Evolutionary conservation across 2,888 invertebrate species (phyloP).

Genomic region (Parnassius smintheus): DNA sequence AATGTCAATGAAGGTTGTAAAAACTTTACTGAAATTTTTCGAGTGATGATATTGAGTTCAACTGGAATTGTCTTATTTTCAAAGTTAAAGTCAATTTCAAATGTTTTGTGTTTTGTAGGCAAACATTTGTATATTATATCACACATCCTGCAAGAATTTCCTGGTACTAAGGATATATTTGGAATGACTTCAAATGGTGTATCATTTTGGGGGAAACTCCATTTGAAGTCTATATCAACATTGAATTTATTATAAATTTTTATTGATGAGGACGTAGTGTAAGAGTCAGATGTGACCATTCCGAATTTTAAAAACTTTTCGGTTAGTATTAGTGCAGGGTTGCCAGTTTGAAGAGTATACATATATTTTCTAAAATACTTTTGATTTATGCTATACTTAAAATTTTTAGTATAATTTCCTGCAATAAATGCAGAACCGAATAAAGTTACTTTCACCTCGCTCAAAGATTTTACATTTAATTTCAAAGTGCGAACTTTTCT

Average conservation of each 20-base stretch:
- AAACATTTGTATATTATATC: conserved; percentile 58
- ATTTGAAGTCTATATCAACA: conserved; percentile 53
- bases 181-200: conserved; percentile 67
- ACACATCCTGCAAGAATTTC: conserved; percentile 58
- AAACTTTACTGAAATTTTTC: conserved; percentile 69
- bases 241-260: conserved; percentile 64
- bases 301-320: conserved; percentile 67
- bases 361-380: conserved; percentile 54
- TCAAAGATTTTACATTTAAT: conserved; percentile 48
- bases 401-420: conserved; percentile 51
- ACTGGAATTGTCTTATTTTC: conserved; percentile 45
- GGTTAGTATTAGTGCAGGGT: conserved; percentile 50
- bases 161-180: conserved; percentile 50
- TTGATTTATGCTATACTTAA: conserved; percentile 58
- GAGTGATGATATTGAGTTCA: conserved; percentile 59
- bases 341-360: conserved; percentile 53
- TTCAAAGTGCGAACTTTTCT: conserved; percentile 40
- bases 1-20: conserved; percentile 55
- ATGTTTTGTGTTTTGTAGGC: conserved; percentile 61
- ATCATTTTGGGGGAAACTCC: conserved; percentile 55
- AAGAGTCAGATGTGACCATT: conserved; percentile 67
- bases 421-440: conserved; percentile 49
- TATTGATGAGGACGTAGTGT: conserved; percentile 61
- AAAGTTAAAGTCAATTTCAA: conserved; percentile 56
- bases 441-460: conserved; percentile 44